Percentiles rank a stretch among this genome's conserved stretches.
These are phyloP conservation scores for Scomber scombrus DNA, from an alignment of 2,113 vertebrate genomes.

Conservation along the genomic window DNA sequence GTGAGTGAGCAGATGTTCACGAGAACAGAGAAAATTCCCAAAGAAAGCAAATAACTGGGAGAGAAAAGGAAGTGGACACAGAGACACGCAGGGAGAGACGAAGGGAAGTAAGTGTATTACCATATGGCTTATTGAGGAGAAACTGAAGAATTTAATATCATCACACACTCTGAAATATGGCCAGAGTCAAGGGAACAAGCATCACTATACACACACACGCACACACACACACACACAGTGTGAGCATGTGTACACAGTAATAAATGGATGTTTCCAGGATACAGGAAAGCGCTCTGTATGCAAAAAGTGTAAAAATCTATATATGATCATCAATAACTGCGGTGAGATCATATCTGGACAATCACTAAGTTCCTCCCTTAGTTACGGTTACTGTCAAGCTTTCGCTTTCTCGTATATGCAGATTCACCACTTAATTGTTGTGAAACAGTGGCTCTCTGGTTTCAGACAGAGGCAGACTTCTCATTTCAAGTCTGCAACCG, in stretches of 20 bases:
- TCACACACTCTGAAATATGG: constrained; percentile 23
- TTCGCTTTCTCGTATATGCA: too few relatives aligned
- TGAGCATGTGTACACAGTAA: not conserved
- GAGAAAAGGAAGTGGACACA: not conserved
- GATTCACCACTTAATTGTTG: too few relatives aligned
- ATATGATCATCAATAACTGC: too few relatives aligned
- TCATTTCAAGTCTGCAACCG: too few relatives aligned
- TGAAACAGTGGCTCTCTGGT: too few relatives aligned
- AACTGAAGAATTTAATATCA: constrained; percentile 15
- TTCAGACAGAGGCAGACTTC: too few relatives aligned
- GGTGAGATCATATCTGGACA: too few relatives aligned
- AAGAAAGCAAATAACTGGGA: constrained; percentile 19
- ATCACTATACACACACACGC: not conserved
- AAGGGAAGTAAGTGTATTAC: constrained; percentile 37
- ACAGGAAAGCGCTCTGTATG: not conserved
- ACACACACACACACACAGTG: not conserved
- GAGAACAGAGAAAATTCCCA: constrained; percentile 12
- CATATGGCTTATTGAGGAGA: constrained; percentile 46
- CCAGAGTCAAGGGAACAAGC: constrained; percentile 12
- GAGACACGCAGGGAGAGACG: constrained; percentile 1
- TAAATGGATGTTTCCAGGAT: not conserved
- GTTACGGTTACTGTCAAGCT: too few relatives aligned
- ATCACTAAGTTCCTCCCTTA: too few relatives aligned
- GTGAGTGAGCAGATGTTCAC: not conserved
- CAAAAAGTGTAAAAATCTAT: too few relatives aligned